These are phyloP conservation scores for Latrodectus elegans DNA, from an alignment of 2,888 invertebrate species.

Conservation along the genomic window DNA sequence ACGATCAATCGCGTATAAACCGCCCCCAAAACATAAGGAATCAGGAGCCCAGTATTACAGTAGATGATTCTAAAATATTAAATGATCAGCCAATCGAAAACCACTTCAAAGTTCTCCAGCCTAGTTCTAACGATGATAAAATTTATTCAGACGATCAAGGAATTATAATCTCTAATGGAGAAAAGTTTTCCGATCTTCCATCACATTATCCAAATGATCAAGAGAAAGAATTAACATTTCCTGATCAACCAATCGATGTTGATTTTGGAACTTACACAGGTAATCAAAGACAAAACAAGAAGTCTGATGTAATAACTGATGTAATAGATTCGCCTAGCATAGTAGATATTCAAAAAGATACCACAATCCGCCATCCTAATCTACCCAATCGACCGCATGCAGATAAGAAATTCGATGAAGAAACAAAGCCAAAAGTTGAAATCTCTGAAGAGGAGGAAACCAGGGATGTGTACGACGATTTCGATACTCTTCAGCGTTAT, in stretches of 20 bases:
- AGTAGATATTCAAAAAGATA: slow-evolving; percentile 48
- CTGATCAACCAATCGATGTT: slow-evolving; percentile 43
- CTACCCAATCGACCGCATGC: slow-evolving; percentile 14
- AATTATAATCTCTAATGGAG: neutral
- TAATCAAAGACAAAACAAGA: slow-evolving; percentile 55
- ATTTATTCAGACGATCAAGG: slow-evolving; percentile 11
- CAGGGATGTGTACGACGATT: slow-evolving; percentile 41
- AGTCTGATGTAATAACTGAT: slow-evolving; percentile 34
- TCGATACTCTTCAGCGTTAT: slow-evolving; percentile 44
- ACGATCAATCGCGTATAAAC: neutral
- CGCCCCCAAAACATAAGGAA: slow-evolving; percentile 1
- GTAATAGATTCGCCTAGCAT: slow-evolving; percentile 31
- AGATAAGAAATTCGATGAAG: slow-evolving; percentile 18
- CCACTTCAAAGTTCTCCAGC: neutral
- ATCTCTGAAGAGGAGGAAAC: slow-evolving; percentile 20
- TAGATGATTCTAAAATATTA: neutral
- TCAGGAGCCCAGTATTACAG: slow-evolving; percentile 29
- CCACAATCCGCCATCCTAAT: slow-evolving; percentile 39
- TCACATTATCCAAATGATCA: neutral
- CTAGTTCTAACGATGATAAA: slow-evolving; percentile 38
- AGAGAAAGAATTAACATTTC: slow-evolving; percentile 37
- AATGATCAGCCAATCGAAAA: slow-evolving; percentile 9
- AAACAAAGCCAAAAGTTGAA: neutral
- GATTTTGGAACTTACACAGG: slow-evolving; percentile 56
- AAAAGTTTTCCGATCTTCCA: slow-evolving; percentile 6